These are phyloP conservation scores for Megaustenia siamemsis DNA, from an alignment of 2,888 invertebrate species.

Conservation along the genomic window DNA sequence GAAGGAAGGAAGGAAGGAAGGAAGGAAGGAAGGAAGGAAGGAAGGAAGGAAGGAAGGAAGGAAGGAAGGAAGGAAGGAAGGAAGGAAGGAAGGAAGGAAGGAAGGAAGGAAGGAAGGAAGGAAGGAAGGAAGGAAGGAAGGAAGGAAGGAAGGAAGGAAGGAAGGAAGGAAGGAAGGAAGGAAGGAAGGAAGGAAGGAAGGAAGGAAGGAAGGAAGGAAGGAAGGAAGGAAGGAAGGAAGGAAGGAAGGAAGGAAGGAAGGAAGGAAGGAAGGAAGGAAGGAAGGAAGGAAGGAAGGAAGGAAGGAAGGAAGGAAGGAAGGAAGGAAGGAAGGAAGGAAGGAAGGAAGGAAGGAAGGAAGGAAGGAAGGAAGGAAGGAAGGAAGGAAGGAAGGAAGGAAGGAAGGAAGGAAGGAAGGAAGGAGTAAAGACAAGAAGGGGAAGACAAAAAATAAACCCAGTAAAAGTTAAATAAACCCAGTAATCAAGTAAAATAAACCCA, in stretches of 20 bases:
- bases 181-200: neutral
- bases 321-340: neutral
- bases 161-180: neutral
- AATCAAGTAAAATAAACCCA: no score
- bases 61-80: neutral
- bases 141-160: neutral
- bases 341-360: neutral
- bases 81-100: neutral
- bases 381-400: slow-evolving; percentile 15
- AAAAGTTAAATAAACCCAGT: no score
- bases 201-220: neutral
- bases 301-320: neutral
- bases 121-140: neutral
- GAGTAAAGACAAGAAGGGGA: neutral
- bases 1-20: neutral
- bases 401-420: neutral
- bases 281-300: neutral
- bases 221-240: neutral
- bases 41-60: slow-evolving; percentile 1
- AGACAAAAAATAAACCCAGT: neutral
- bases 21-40: neutral
- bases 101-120: neutral
- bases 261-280: no score
- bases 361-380: no score
- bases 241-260: no score